These are phyloP conservation scores for Pangasius djambal DNA, from an alignment of 2,797 vertebrate species.

Conservation along the genomic window DNA sequence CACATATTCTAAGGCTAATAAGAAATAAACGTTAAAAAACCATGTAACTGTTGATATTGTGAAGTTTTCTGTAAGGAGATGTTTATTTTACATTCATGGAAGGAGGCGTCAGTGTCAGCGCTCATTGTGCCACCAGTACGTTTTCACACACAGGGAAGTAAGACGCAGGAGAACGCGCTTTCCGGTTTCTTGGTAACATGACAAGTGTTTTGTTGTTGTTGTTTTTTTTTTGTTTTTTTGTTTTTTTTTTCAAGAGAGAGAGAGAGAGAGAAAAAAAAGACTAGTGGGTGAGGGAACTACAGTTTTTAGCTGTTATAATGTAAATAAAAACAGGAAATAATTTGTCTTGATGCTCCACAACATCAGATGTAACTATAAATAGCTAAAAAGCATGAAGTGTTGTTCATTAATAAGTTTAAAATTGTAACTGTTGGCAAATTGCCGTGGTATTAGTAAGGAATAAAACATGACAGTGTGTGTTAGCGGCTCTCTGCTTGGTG, in stretches of 20 bases:
- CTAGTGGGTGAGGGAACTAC: not conserved
- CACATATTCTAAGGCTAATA: not conserved
- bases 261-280: not conserved
- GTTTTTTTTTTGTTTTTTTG: no score
- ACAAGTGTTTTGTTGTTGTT: not conserved
- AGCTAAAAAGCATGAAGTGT: not conserved
- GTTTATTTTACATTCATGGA: not conserved
- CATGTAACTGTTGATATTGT: not conserved
- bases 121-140: not conserved
- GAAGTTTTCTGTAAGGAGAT: not conserved
- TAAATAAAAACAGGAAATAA: not conserved
- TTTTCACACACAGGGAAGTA: not conserved
- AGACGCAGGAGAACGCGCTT: not conserved
- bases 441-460: not conserved
- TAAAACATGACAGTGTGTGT: not conserved
- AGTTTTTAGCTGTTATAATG: not conserved
- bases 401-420: not conserved
- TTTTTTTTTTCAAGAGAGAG: no score
- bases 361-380: not conserved
- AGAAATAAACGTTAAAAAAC: not conserved
- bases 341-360: not conserved
- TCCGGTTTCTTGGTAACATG: not conserved
- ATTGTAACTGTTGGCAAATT: not conserved
- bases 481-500: not conserved
- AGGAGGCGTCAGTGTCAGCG: not conserved